Evolutionary conservation across 23 tunicate genomes (phyloP), one percentile per base, ranked within the genome.

Genomic region (Clavelina lepadiformis): DNA sequence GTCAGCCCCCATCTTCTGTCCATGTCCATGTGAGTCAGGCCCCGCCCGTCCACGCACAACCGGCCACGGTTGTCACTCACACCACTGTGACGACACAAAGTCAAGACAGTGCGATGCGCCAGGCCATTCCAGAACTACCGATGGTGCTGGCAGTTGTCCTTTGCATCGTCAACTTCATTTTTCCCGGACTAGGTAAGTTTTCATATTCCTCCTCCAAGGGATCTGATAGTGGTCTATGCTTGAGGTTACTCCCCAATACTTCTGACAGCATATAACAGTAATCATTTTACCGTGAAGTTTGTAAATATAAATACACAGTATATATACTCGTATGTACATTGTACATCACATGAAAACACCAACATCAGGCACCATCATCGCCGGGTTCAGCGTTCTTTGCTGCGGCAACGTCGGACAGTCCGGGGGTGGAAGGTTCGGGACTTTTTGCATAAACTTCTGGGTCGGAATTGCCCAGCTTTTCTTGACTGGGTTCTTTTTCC

Each of bases 401-500:
- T 72, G 78, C 53, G 78, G 78, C 15, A 72, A 72, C 23, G 65
- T 57, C 26, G 78, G 68, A 19, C 78, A 72, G 30, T 72, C 78
- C 6, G 68, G 68, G 3, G 78, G 78, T 23, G 68, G 78, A 22
- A 36, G 78, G 38, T 23, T 72, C 26, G 67, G 78, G 68, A 72
- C 78, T 21, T 72, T 36, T 35, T 72, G 78, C 68, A 72, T 72
- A n/a, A 72, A 72, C 23, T 35, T 72, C 26, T 72, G 78, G 78
- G 78, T 72, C 5, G 78, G 78, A 25, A 11, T 58, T 22, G 55
- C 58, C 11, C 78, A 72, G 45, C 68, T 72, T 2, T n/a, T 58
- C 19, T 47, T 57, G 2, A 54, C 55, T 4, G n/a, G n/a, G n/a
- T 19, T 57, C 35, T 57, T 72, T 58, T 18, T 72, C 25, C 26